Evolutionary conservation across 92 coral and sea anemone species (phyloP), one percentile per base, ranked within the genome.

Genomic region (Porites divaricata): DNA sequence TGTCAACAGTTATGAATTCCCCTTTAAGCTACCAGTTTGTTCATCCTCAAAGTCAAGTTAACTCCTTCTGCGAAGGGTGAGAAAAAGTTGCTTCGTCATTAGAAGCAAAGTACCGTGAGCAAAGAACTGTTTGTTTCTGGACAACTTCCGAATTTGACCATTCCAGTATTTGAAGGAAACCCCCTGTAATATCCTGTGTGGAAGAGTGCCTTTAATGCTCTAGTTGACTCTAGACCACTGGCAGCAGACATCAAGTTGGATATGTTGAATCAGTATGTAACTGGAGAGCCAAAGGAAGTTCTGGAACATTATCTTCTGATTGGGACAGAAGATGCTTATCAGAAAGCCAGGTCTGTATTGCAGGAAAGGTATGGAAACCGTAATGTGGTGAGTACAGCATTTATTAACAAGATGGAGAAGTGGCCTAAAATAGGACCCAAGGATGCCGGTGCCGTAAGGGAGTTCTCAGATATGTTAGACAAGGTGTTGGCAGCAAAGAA

Each of bases 181-280:
- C 28, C 28, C 28, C 28, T 25, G 28, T 1, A 25, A 25, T 25
- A 25, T 25, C 28, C 28, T 25, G 28, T 25, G 28, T 25, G 28
- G 28, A 25, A 25, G 28, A 25, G 28, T 25, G 28, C 28, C 28
- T 25, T 25, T 25, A 25, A 25, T 25, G 28, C 28, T 25, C 28
- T 25, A 25, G 28, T 25, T 25, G 28, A 25, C 28, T 25, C 28
- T 25, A 25, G 28, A 25, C 28, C 28, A 25, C 28, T 25, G 28
- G 28, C 28, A 25, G 28, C 28, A 25, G 28, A 25, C 28, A 25
- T 25, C 28, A 25, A 25, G 28, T 25, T 25, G 28, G 1, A 88
- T 63, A 52, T 80, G 51, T 73, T 88, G 67, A 83, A 78, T 61
- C 94, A 91, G 72, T 84, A 72, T 81, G 89, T 91, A 13, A 6